These are phyloP conservation scores for Leptarthrus brevirostris DNA, from an alignment of 2,888 invertebrate genomes.

Conservation along the genomic window DNA sequence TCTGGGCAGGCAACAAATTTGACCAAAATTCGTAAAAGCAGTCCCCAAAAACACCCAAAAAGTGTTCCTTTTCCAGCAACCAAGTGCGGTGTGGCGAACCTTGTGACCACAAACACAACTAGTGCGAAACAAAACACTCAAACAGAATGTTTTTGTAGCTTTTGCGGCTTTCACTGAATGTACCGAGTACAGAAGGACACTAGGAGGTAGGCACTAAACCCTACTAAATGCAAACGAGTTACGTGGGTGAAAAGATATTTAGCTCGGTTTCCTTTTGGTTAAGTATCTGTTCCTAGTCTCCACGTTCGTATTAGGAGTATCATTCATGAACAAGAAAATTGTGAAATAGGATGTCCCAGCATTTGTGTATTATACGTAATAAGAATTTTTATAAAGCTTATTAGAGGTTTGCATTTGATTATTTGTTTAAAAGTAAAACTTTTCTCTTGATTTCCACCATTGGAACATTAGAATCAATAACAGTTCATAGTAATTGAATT, in stretches of 20 bases:
- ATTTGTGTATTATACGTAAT: too few relatives aligned
- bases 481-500: too few relatives aligned
- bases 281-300: slow-evolving; percentile 25
- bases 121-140: slow-evolving; percentile 55
- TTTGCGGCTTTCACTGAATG: slow-evolving; percentile 51
- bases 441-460: too few relatives aligned
- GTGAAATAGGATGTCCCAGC: too few relatives aligned
- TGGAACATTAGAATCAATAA: too few relatives aligned
- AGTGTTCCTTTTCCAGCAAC: not conserved
- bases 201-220: slow-evolving; percentile 6
- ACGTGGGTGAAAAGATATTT: slow-evolving; percentile 37
- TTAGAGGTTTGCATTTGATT: too few relatives aligned
- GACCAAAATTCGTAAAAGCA: slow-evolving; percentile 19
- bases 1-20: slow-evolving; percentile 15
- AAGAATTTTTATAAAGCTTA: too few relatives aligned
- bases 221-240: slow-evolving; percentile 9
- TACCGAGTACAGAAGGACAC: slow-evolving; percentile 41
- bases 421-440: too few relatives aligned
- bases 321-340: too few relatives aligned
- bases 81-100: not conserved
- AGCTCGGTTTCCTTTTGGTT: slow-evolving; percentile 26
- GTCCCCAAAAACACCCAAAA: slow-evolving; percentile 23
- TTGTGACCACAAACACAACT: slow-evolving; percentile 37
- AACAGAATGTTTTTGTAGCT: slow-evolving; percentile 54
- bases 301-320: too few relatives aligned